Conservation (phyloP, 1,140 invertebrate species). For the Drosophila pandora region DNA sequence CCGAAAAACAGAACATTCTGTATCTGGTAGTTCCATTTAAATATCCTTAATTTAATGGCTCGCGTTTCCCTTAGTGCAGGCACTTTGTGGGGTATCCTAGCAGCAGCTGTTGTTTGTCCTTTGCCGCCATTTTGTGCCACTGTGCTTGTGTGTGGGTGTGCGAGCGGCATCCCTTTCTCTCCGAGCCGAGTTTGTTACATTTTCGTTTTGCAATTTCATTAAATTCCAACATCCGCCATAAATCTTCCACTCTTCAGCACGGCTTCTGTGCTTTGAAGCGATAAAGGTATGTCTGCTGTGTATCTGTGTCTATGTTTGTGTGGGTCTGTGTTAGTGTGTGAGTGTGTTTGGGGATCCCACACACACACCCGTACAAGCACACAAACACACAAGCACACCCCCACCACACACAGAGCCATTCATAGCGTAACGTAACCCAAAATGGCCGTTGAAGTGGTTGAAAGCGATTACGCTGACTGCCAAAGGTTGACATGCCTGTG, state of each 20-base stretch:
- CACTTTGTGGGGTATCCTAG: conserved; percentile 20
- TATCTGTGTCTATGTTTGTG: conserved; percentile 33
- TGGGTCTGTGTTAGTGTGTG: conserved; percentile 7
- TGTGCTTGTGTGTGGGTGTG: conserved; percentile 34
- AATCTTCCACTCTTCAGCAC: conserved; percentile 81
- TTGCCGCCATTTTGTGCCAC: conserved; percentile 78
- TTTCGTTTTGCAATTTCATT: conserved; percentile 83
- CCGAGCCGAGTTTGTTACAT: conserved; percentile 68
- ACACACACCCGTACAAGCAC: conserved; percentile 12
- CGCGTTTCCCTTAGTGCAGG: not conserved
- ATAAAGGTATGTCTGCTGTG: conserved; percentile 70
- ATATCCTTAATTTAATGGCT: not conserved
- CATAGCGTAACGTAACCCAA: conserved; percentile 48
- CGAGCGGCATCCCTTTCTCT: conserved; percentile 31
- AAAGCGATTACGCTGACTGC: conserved; percentile 80
- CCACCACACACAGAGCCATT: conserved; percentile 4
- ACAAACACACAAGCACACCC: not conserved
- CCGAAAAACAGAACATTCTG: no score
- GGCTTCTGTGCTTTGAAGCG: conserved; percentile 82
- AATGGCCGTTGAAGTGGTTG: conserved; percentile 81
- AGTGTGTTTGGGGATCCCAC: conserved; percentile 29
- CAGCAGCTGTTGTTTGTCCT: conserved; percentile 80
- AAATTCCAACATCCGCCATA: conserved; percentile 83
- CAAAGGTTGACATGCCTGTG: conserved; percentile 63
- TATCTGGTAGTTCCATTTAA: not conserved